Evolutionary conservation across 2,113 vertebrate genomes (phyloP).

Genomic region (Pseudolaguvia tuberculata): DNA sequence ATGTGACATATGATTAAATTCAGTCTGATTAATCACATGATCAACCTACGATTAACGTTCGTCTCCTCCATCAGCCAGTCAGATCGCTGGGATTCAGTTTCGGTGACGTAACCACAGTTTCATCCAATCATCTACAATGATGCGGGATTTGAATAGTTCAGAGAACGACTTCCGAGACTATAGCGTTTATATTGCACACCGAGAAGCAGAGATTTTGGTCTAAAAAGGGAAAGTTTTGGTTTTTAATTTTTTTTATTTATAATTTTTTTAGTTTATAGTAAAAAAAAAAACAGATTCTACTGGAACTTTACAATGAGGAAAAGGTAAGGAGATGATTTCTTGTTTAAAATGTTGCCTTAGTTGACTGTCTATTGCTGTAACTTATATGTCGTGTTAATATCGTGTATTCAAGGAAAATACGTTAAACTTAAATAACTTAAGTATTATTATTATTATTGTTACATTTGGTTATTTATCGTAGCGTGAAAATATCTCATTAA

Average conservation of each 20-base stretch:
- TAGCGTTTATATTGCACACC: not conserved
- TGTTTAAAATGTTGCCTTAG: not conserved
- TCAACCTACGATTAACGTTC: not conserved
- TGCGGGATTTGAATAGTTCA: slow-evolving; percentile 40
- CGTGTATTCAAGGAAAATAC: too few relatives aligned
- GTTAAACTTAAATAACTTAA: too few relatives aligned
- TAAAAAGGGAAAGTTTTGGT: not conserved
- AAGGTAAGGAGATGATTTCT: slow-evolving; percentile 22
- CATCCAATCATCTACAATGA: slow-evolving; percentile 28
- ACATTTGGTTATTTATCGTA: not conserved
- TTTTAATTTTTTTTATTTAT: not conserved
- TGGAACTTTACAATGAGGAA: slow-evolving; percentile 39
- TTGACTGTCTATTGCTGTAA: too few relatives aligned
- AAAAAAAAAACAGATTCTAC: not conserved
- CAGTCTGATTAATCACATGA: not conserved
- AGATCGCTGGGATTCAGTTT: not conserved
- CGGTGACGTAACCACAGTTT: not conserved
- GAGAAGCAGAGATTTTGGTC: not conserved
- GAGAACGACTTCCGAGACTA: not conserved
- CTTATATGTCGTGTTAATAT: not conserved
- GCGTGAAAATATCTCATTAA: too few relatives aligned
- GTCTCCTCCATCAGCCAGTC: slow-evolving; percentile 21
- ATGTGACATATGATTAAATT: not conserved
- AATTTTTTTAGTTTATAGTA: not conserved
- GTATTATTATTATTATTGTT: not conserved